Base-by-base conservation (phyloP, 2,113 vertebrate species). In the Gnathonemus longibarbis region DNA sequence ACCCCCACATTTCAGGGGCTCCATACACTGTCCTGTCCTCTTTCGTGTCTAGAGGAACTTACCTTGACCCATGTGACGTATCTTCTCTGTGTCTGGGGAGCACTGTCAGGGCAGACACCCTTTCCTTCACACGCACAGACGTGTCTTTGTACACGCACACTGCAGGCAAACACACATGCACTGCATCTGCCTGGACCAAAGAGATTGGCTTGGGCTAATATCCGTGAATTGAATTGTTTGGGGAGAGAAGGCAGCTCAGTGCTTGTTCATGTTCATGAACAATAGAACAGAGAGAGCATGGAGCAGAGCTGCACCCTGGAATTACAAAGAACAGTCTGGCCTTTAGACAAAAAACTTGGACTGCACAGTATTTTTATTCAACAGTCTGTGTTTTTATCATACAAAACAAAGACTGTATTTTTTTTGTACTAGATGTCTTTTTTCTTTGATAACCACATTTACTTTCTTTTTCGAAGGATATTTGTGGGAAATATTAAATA, bases 131-230 rank as follows among this genome's bases (percentile, higher is more conserved):
- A 56, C 58, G 1, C 6, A 74, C 0, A 86, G 19, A 6, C 3
- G 66, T 52, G 45, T 66, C 45, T 50, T 48, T n/a, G 74, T 17
- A 77, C 66, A 42, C 17, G 19, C 46, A 45, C 13, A 24, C 85
- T 35, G 89, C 56, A 90, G 48, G 90, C 35, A 42, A 35, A 92
- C 91, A 90, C 80, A 92, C 91, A 91, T 92, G 49, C 92, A 90
- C 89, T 31, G 90, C 84, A 92, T 89, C 87, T 89, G 70, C 83
- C 74, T 90, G 87, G 56, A 93, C 89, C 91, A 89, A 91, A 66
- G 70, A 77, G 90, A 87, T 85, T 90, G 74, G 52, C 42, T 89
- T 88, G 85, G 83, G 86, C 89, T 87, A 88, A 90, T 90, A 92
- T 92, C 90, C 90, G 89, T 89, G 88, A 74, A 90, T 91, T 90